These are phyloP conservation scores for Plagodis pulveraria DNA, from an alignment of 2,888 invertebrate species.

Conservation along the genomic window DNA sequence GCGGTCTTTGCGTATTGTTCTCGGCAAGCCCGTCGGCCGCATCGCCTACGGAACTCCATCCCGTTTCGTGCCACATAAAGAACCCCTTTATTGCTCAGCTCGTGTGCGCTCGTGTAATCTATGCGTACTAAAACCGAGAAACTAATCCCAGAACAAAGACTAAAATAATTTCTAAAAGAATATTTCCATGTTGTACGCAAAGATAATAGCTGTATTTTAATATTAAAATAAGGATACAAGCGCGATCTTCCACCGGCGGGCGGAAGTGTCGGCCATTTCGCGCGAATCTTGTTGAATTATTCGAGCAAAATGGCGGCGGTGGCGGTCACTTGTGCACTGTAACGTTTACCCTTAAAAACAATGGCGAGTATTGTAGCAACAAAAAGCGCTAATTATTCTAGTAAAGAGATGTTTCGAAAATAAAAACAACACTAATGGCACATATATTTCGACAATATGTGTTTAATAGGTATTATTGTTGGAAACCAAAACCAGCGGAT, in stretches of 20 bases:
- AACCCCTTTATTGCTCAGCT: conserved; percentile 62
- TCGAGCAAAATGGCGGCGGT: conserved; percentile 67
- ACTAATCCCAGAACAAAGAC: conserved; percentile 38
- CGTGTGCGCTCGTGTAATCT: conserved; percentile 59
- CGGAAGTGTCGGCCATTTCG: conserved; percentile 69
- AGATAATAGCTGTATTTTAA: conserved; percentile 54
- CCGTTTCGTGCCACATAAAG: conserved; percentile 67
- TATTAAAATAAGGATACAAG: conserved; percentile 56
- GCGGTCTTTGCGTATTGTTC: conserved; percentile 57
- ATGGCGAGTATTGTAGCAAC: conserved; percentile 56
- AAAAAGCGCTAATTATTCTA: conserved; percentile 28
- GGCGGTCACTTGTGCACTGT: conserved; percentile 62
- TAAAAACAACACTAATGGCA: conserved; percentile 1
- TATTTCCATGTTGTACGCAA: conserved; percentile 35
- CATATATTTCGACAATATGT: conserved; percentile 3
- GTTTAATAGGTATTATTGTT: conserved; percentile 23
- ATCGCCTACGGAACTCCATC: conserved; percentile 56
- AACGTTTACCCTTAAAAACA: conserved; percentile 44
- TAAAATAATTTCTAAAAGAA: conserved; percentile 38
- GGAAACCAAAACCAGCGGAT: conserved; percentile 35
- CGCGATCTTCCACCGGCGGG: conserved; percentile 43
- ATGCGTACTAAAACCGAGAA: conserved; percentile 48
- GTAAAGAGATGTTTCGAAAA: conserved; percentile 8
- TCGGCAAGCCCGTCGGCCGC: conserved; percentile 45
- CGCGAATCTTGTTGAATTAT: conserved; percentile 77